Evolutionary conservation across 2,888 invertebrate species (phyloP).

Genomic region (Parelbella ahira): DNA sequence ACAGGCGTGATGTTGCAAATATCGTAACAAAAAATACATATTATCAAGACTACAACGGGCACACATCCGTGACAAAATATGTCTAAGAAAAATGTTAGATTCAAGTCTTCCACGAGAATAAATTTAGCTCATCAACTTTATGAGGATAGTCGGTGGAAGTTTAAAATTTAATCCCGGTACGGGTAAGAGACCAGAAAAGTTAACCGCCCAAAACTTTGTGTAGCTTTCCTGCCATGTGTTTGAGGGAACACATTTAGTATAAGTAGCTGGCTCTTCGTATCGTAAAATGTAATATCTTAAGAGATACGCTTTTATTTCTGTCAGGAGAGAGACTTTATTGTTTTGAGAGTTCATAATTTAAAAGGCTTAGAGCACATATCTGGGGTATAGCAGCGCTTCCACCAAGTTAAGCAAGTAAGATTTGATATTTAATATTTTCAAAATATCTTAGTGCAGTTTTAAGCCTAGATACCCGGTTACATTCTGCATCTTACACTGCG

Average conservation of each 20-base stretch:
- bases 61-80: not conserved
- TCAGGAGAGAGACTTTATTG: too few relatives aligned
- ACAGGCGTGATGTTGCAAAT: too few relatives aligned
- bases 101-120: constrained; percentile 44
- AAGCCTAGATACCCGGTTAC: too few relatives aligned
- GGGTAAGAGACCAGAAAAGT: constrained; percentile 68
- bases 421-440: too few relatives aligned
- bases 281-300: constrained; percentile 24
- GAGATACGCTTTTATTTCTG: constrained; percentile 2
- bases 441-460: too few relatives aligned
- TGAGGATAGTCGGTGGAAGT: constrained; percentile 63
- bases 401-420: too few relatives aligned
- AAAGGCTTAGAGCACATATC: too few relatives aligned
- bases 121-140: constrained; percentile 66
- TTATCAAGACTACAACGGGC: too few relatives aligned
- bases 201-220: constrained; percentile 60
- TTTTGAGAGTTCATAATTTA: not conserved
- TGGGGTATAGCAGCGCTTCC: too few relatives aligned
- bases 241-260: constrained; percentile 30
- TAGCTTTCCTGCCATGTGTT: constrained; percentile 37
- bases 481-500: too few relatives aligned
- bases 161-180: constrained; percentile 68
- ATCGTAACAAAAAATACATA: too few relatives aligned
- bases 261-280: constrained; percentile 21
- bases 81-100: not conserved